These are phyloP conservation scores for Diloba caeruleocephala DNA, from an alignment of 2,888 invertebrate species.

Conservation along the genomic window DNA sequence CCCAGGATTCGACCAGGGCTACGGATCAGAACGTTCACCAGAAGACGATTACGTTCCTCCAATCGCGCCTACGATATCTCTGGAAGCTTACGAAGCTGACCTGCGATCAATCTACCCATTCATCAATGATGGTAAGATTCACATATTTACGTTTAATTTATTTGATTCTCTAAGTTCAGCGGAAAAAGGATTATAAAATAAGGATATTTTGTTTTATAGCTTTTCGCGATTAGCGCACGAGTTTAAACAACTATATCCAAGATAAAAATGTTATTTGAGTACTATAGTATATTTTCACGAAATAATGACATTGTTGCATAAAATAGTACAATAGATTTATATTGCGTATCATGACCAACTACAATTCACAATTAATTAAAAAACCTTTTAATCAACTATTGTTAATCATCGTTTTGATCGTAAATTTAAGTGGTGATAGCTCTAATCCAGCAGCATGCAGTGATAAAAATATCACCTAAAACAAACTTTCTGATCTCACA, in stretches of 20 bases:
- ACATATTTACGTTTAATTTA: not conserved
- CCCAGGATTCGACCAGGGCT: conserved; percentile 92
- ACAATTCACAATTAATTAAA: too few species aligned
- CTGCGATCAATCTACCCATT: conserved; percentile 91
- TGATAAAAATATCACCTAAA: conserved; percentile 8
- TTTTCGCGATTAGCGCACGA: too few species aligned
- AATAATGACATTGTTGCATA: too few species aligned
- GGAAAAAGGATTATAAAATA: too few species aligned
- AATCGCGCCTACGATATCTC: conserved; percentile 86
- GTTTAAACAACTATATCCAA: too few species aligned
- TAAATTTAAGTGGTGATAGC: too few species aligned
- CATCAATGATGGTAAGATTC: conserved; percentile 90
- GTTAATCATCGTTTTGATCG: conserved; percentile 21
- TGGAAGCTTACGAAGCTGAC: conserved; percentile 90
- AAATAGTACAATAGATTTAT: too few species aligned
- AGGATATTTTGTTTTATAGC: too few species aligned
- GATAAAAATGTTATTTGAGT: too few species aligned
- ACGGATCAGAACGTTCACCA: conserved; percentile 93
- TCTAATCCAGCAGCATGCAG: conserved; percentile 3
- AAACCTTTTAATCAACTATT: conserved; percentile 30
- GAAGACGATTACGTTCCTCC: conserved; percentile 93
- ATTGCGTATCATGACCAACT: too few species aligned
- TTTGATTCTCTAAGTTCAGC: too few species aligned
- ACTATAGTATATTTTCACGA: too few species aligned
- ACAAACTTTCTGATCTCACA: conserved; percentile 10